Evolutionary conservation across 2,113 vertebrate genomes (phyloP), one percentile per base, ranked within the genome.

Genomic region (Sylvietta virens): DNA sequence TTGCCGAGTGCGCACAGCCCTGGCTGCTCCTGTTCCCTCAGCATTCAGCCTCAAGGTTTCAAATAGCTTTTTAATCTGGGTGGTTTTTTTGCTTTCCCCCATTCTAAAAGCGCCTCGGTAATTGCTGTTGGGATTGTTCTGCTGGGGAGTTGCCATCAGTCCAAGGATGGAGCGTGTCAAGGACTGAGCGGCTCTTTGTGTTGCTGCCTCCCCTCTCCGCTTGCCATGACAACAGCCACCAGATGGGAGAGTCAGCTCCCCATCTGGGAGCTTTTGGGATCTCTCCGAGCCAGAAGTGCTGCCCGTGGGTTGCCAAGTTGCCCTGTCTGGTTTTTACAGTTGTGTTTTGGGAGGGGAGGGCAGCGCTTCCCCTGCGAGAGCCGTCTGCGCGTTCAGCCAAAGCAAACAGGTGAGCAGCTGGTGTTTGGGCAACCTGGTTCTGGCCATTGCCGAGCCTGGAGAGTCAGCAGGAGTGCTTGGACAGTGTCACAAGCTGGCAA

Each of bases 11-110:
- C 5, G 7, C n/a, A 8, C 40, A 7, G 88, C 86, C 56, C 74
- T 40, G 92, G 37, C 87, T 51, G 79, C 84, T 66, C 47, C n/a
- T 1, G 7, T 23, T 88, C 54, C 81, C 71, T 69, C 3, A 6
- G 77, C 87, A 16, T 89, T 93, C 91, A 93, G 30, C 86, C 88
- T 95, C 96, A 90, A 93, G 94, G 93, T 96, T 96, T 81, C 85
- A 56, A 33, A 67, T 40, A 48, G 85, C 88, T 95, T 93, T 97
- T 93, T 79, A 95, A 95, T 92, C 91, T 89, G 69, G 42, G 92
- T 35, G 26, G 37, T 37, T 17, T 20, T 28, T 56, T 73, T 82
- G 42, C 87, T 74, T 64, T 78, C 51, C 58, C 80, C 86, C 28
- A 0, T n/a, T 89, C 62, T 71, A 23, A 80, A 70, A 93, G 78